phyloP scores from a whole-genome alignment of 2,113 vertebrate species.

The Gyps fulvus region DNA sequence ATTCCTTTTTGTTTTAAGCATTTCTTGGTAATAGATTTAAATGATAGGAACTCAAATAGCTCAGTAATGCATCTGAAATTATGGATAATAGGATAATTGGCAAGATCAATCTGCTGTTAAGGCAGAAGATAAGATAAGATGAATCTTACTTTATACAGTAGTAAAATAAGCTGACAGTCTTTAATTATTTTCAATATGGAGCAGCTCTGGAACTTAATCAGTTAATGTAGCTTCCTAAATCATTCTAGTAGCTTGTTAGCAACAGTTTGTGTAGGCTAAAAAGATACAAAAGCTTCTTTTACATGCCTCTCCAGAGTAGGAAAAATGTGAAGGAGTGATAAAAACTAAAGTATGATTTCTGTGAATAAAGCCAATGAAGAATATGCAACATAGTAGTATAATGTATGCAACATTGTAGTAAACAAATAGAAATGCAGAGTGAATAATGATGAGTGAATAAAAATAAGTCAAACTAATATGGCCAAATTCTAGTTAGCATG shows the following conservation, averaged over 20 bases:
- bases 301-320: background rate
- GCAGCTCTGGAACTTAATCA: background rate
- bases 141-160: background rate
- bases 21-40: background rate
- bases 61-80: background rate
- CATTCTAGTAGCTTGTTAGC: background rate
- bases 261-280: background rate
- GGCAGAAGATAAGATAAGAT: background rate
- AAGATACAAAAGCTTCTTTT: background rate
- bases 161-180: background rate
- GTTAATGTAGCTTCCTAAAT: background rate
- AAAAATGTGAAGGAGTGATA: background rate
- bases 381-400: background rate
- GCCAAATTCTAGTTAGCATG: background rate
- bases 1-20: background rate
- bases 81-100: conserved; percentile 6
- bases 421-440: background rate
- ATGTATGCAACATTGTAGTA: background rate
- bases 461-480: background rate
- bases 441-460: background rate
- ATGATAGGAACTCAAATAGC: background rate
- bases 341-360: background rate
- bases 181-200: conserved; percentile 27
- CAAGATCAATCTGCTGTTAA: conserved; percentile 9
- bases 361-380: background rate